Percentiles rank a stretch among this genome's conserved stretches.
Evolutionary conservation across 2,797 vertebrate species (phyloP).

Genomic region (Hemitrygon akajei): DNA sequence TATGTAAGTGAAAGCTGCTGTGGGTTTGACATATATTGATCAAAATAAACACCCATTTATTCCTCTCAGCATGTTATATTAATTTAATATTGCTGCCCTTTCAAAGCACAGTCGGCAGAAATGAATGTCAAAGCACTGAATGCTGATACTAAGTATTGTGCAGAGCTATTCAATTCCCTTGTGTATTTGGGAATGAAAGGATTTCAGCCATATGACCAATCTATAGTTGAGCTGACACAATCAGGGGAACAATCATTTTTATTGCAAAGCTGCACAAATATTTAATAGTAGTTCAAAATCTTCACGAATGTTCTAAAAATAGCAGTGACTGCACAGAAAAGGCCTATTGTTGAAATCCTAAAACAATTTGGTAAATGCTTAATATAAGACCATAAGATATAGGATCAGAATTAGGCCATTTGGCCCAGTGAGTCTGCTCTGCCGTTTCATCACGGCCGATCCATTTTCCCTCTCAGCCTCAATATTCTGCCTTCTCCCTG

Average conservation of each 20-base stretch:
- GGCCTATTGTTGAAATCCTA: not conserved
- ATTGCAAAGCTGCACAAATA: not conserved
- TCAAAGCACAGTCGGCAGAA: slow-evolving; percentile 39
- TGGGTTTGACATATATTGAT: slow-evolving; percentile 28
- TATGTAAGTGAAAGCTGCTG: slow-evolving; percentile 8
- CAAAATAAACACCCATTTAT: slow-evolving; percentile 39
- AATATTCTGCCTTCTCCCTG: too few relatives aligned
- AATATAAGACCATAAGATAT: too few relatives aligned
- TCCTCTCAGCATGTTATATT: slow-evolving; percentile 38
- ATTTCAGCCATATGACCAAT: not conserved
- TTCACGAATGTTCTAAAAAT: not conserved
- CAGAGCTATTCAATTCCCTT: not conserved
- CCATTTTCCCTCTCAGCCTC: too few relatives aligned
- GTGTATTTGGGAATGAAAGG: not conserved
- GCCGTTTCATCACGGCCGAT: too few relatives aligned
- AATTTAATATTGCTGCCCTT: slow-evolving; percentile 41
- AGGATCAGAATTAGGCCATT: too few relatives aligned
- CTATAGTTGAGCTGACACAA: not conserved
- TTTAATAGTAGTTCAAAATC: not conserved
- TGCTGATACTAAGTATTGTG: not conserved
- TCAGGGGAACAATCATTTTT: not conserved
- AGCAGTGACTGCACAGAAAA: too few relatives aligned
- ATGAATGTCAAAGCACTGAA: slow-evolving; percentile 15
- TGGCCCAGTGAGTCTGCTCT: too few relatives aligned
- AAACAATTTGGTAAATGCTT: not conserved